These are phyloP conservation scores for Sander vitreus DNA, from an alignment of 2,113 vertebrate genomes.

Conservation along the genomic window DNA sequence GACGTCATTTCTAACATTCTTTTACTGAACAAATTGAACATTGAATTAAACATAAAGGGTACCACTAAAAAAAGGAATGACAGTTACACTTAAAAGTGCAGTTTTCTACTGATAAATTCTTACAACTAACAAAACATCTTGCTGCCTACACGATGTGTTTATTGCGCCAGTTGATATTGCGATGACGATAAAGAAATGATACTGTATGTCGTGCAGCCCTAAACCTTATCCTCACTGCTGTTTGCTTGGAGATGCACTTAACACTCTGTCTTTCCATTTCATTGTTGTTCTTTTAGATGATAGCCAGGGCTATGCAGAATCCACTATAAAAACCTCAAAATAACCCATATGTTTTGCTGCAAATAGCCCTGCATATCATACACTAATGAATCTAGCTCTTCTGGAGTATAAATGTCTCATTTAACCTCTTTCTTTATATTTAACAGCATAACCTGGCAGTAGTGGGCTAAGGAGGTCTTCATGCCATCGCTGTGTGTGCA, in stretches of 20 bases:
- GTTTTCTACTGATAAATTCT: too few relatives aligned
- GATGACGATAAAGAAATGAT: too few relatives aligned
- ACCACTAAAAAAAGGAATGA: too few relatives aligned
- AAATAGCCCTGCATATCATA: constrained; percentile 62
- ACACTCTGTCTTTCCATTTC: constrained; percentile 64
- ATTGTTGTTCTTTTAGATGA: constrained; percentile 61
- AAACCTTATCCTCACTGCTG: constrained; percentile 40
- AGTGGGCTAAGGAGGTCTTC: constrained; percentile 44
- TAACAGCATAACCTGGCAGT: constrained; percentile 51
- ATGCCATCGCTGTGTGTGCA: constrained; percentile 42
- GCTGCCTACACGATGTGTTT: too few relatives aligned
- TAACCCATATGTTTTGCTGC: background rate
- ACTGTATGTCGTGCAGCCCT: too few relatives aligned
- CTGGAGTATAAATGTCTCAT: constrained; percentile 24
- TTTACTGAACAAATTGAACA: too few relatives aligned
- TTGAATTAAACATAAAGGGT: too few relatives aligned
- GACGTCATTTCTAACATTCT: too few relatives aligned
- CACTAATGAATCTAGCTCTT: constrained; percentile 24
- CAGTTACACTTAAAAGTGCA: too few relatives aligned
- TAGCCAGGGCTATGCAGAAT: constrained; percentile 60
- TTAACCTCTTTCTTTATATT: constrained; percentile 49
- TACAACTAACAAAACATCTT: too few relatives aligned
- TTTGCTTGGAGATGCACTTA: constrained; percentile 55
- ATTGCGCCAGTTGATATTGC: too few relatives aligned
- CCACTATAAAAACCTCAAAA: background rate